Evolutionary conservation across 30 jellyfish, hydroid and myxozoan species (phyloP).

Genomic region (Aurelia aurita complex sp. Pacific): DNA sequence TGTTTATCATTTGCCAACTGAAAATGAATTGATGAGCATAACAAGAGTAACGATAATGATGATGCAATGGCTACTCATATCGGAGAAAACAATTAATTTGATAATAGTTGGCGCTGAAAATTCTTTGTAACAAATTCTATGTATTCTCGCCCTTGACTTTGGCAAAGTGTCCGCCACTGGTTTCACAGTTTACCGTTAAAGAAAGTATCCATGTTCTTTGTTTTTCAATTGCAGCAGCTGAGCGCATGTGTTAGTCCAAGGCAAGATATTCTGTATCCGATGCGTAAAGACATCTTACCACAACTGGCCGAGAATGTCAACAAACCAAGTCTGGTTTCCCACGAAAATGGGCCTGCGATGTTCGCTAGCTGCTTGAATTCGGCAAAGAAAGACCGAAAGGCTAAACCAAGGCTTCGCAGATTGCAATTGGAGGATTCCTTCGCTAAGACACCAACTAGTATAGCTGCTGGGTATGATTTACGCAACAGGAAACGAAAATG

Average conservation of each 20-base stretch:
- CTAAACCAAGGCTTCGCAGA: conserved; percentile 41
- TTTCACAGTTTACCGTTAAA: background rate
- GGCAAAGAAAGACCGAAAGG: conserved; percentile 29
- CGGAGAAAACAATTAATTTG: too few species aligned
- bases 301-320: conserved; percentile 42
- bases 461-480: background rate
- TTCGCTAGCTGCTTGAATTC: conserved; percentile 15
- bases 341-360: background rate
- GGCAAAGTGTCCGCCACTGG: background rate
- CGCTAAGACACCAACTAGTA: background rate
- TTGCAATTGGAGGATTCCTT: conserved; percentile 5
- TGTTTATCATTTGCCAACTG: too few species aligned
- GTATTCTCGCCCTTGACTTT: background rate
- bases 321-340: background rate
- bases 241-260: conserved; percentile 43
- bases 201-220: background rate
- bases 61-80: too few species aligned
- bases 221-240: conserved; percentile 32
- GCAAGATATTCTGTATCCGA: conserved; percentile 71
- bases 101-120: too few species aligned
- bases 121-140: too few species aligned
- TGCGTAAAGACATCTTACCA: conserved; percentile 69
- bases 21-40: too few species aligned
- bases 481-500: background rate
- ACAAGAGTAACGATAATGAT: too few species aligned